A percentile compares a stretch with the other conserved stretches of the same genome.
Conservation (phyloP, 2,797 vertebrate species). For the Paguma larvata region DNA sequence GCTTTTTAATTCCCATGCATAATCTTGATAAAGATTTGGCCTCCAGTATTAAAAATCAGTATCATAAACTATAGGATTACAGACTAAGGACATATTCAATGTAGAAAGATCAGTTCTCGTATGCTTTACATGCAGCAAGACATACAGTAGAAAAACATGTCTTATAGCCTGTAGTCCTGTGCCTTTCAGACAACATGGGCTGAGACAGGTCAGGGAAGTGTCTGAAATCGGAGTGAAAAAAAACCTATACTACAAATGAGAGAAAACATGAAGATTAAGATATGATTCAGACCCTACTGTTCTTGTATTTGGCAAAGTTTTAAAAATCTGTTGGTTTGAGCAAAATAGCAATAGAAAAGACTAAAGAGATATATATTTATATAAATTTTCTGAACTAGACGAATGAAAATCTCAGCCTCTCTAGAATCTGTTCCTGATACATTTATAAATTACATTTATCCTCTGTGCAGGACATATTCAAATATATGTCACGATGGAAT, state of each 20-base stretch:
- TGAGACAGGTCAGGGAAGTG: not conserved
- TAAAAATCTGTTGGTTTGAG: not conserved
- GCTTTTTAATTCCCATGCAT: slow-evolving; percentile 45
- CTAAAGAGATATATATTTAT: not conserved
- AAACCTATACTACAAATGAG: not conserved
- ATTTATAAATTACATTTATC: slow-evolving; percentile 70
- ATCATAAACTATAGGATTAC: not conserved
- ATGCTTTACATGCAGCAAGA: not conserved
- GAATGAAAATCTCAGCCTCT: slow-evolving; percentile 39
- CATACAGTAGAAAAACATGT: not conserved
- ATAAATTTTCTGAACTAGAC: slow-evolving; percentile 57
- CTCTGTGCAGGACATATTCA: slow-evolving; percentile 59
- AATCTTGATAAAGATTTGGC: slow-evolving; percentile 17
- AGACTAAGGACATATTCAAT: slow-evolving; percentile 44
- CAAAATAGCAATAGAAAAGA: slow-evolving; percentile 40
- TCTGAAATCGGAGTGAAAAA: slow-evolving; percentile 43
- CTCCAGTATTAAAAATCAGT: not conserved
- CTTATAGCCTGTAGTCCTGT: not conserved
- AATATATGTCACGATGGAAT: slow-evolving; percentile 27
- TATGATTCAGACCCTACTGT: not conserved
- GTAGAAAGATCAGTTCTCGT: not conserved
- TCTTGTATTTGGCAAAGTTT: slow-evolving; percentile 22
- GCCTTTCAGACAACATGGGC: slow-evolving; percentile 4
- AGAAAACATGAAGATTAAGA: slow-evolving; percentile 42
- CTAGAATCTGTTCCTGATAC: slow-evolving; percentile 52